A percentile compares a stretch with the other conserved stretches of the same genome.
Conservation (phyloP, 23 tunicate species). For the Botrylloides violaceus region DNA sequence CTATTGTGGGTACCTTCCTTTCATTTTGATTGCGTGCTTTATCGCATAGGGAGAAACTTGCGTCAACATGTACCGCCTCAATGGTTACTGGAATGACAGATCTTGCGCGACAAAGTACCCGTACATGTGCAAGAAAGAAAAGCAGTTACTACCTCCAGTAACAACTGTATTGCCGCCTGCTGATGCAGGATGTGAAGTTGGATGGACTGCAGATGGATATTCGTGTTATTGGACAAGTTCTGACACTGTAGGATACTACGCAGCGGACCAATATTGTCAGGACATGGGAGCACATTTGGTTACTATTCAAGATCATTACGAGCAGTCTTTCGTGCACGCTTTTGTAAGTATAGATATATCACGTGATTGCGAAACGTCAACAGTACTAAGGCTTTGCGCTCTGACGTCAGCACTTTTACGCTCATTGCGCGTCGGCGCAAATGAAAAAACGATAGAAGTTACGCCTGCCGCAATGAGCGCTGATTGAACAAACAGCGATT, state of each 20-base stretch:
- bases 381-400: no score
- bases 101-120: slow-evolving; percentile 38
- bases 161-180: slow-evolving; percentile 19
- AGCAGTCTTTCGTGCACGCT: slow-evolving; percentile 75
- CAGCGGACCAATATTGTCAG: slow-evolving; percentile 55
- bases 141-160: slow-evolving; percentile 54
- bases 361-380: no score
- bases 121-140: slow-evolving; percentile 79
- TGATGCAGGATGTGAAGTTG: slow-evolving; percentile 86
- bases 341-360: slow-evolving; percentile 49
- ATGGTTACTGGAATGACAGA: slow-evolving; percentile 69
- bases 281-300: slow-evolving; percentile 47
- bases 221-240: slow-evolving; percentile 73
- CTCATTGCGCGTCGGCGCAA: no score
- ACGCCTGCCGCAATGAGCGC: no score
- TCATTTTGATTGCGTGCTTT: no score
- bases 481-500: no score
- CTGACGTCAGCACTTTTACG: no score
- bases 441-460: no score
- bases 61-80: slow-evolving; percentile 54
- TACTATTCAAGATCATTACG: slow-evolving; percentile 57
- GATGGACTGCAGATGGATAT: slow-evolving; percentile 73
- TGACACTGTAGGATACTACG: slow-evolving; percentile 42
- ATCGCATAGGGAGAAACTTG: slow-evolving; percentile 57
- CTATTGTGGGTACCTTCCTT: no score